Percentiles rank a stretch among this genome's conserved stretches.
Conservation (phyloP, 2,888 invertebrate species). For the Hemistola chrysoprasaria region DNA sequence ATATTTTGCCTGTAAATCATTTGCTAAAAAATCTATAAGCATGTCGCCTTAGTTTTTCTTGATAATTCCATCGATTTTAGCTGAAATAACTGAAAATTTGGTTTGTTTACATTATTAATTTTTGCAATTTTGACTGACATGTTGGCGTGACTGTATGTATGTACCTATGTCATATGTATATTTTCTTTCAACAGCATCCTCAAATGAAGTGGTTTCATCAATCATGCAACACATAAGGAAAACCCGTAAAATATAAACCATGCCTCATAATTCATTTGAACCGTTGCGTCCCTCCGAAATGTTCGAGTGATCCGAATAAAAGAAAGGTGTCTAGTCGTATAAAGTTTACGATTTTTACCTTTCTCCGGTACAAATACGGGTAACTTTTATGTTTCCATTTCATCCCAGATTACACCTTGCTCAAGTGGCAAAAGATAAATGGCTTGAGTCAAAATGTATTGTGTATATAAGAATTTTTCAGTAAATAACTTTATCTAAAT, state of each 20-base stretch:
- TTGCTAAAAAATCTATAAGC: no score
- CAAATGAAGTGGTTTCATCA: not conserved
- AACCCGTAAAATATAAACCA: slow-evolving; percentile 21
- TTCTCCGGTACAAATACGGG: slow-evolving; percentile 34
- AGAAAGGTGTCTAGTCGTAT: slow-evolving; percentile 34
- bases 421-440: slow-evolving; percentile 20
- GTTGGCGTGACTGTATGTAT: no score
- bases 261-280: slow-evolving; percentile 25
- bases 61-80: no score
- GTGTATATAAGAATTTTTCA: no score
- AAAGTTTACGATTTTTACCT: slow-evolving; percentile 41
- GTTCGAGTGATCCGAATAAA: slow-evolving; percentile 30
- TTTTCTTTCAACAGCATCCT: not conserved
- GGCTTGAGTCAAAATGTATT: no score
- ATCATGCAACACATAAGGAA: slow-evolving; percentile 1
- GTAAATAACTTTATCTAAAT: no score
- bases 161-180: no score
- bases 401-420: slow-evolving; percentile 30
- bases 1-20: no score
- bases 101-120: no score
- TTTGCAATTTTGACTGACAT: no score
- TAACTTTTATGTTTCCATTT: slow-evolving; percentile 40
- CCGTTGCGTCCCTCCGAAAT: slow-evolving; percentile 26
- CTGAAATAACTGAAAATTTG: no score
- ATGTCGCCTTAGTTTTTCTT: no score